Evolutionary conservation across 2,113 vertebrate genomes (phyloP).

Genomic region (Nematolebias whitei): DNA sequence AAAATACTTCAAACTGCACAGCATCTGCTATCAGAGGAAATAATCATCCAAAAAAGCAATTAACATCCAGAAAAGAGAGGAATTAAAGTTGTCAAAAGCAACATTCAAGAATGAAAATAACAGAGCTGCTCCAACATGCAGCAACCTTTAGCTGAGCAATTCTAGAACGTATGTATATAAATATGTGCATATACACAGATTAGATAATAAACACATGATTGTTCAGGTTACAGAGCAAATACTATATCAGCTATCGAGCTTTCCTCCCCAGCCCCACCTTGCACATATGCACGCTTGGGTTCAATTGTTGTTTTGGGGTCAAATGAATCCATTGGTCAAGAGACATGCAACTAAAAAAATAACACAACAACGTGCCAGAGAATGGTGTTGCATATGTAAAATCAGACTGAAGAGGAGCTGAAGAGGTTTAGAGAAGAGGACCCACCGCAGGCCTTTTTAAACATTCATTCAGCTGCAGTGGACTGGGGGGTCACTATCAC

Average conservation of each 20-base stretch:
- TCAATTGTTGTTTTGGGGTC: conserved; percentile 19
- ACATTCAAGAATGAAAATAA: no score
- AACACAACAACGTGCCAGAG: conserved; percentile 36
- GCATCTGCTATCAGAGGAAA: no score
- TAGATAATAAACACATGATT: background rate
- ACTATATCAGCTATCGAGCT: conserved; percentile 1
- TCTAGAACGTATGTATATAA: no score
- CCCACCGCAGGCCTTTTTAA: conserved; percentile 61
- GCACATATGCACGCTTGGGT: background rate
- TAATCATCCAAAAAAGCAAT: no score
- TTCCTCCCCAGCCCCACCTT: background rate
- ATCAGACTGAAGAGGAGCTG: conserved; percentile 58
- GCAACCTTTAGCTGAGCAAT: no score
- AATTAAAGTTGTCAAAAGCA: no score
- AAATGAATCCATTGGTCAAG: conserved; percentile 33
- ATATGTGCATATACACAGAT: background rate
- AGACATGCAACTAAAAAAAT: conserved; percentile 51
- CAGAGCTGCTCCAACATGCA: no score
- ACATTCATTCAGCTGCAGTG: conserved; percentile 61
- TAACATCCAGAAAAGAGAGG: no score
- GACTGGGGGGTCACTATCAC: conserved; percentile 60
- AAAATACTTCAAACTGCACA: no score
- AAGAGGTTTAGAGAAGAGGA: conserved; percentile 60
- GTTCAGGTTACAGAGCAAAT: conserved; percentile 13
- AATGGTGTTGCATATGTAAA: conserved; percentile 13